Percentiles rank a stretch among this genome's conserved stretches.
These are phyloP conservation scores for Burhinus bistriatus DNA, from an alignment of 2,113 vertebrate species.

Conservation along the genomic window DNA sequence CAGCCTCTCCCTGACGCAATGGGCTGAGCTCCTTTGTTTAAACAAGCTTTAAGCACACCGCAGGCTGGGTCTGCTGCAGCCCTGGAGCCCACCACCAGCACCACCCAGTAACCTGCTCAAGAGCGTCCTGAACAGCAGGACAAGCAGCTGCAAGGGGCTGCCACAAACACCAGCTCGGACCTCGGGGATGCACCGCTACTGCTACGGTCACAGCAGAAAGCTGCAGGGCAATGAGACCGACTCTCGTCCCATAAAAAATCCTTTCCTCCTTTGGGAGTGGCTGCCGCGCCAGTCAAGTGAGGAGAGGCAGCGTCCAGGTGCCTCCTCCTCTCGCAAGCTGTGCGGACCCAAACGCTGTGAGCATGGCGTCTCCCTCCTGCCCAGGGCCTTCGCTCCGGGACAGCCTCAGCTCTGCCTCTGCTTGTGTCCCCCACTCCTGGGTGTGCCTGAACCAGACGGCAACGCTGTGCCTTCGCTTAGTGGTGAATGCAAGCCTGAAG, in stretches of 20 bases:
- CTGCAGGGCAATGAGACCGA: not conserved
- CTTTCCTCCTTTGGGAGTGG: too few species aligned
- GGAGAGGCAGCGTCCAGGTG: too few species aligned
- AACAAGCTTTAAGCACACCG: not conserved
- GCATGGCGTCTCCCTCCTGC: too few species aligned
- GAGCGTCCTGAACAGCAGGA: accelerated
- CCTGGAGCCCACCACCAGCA: not conserved
- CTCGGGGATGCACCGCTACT: not conserved
- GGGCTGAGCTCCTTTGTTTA: not conserved
- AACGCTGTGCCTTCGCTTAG: accelerated
- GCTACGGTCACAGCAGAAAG: not conserved
- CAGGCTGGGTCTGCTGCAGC: not conserved
- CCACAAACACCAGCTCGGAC: not conserved
- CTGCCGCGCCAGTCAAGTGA: too few species aligned
- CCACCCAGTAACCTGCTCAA: not conserved
- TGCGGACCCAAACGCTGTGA: too few species aligned
- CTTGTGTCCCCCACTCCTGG: not conserved
- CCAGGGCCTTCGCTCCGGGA: not conserved
- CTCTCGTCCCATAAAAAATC: not conserved
- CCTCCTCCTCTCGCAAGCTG: too few species aligned
- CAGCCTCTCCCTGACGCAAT: not conserved
- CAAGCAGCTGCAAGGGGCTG: not conserved
- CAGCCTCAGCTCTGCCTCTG: not conserved
- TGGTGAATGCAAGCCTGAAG: too few species aligned
- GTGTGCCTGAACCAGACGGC: accelerated